Evolutionary conservation across 1,140 invertebrate species (phyloP), one percentile per base, ranked within the genome.

Genomic region (Amphibalanus amphitrite): DNA sequence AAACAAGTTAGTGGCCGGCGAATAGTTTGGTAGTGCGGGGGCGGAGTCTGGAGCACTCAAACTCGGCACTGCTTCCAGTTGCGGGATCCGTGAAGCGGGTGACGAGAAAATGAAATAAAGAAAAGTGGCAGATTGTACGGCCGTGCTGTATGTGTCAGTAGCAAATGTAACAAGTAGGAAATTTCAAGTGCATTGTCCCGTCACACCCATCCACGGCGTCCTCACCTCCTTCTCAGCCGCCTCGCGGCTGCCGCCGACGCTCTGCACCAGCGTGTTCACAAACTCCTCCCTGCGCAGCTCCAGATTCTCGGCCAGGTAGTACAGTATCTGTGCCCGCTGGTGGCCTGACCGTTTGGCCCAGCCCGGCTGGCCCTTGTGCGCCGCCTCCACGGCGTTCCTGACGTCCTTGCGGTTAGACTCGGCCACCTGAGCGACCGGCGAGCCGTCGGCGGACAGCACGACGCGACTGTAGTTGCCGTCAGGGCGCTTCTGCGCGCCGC

Each of bases 341-440:
- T 82, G 81, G 26, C 80, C 80, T 28, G 81, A 79, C 67, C 80
- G 73, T 75, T 82, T 84, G 8, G 77, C 79, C 84, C 83, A 84
- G 13, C 72, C 74, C n/a, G 75, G 75, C 64, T 79, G 77, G 33
- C 75, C 77, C 67, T 79, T 79, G 64, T 73, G 73, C 4, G 83
- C 83, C 26, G 78, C 80, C 71, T 84, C 83, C 13, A 84, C 82
- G 70, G 82, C 82, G 79, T 83, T 83, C 33, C 82, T 76, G 0
- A 83, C 76, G 78, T 84, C 82, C 75, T 84, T 84, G 69, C 81
- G 76, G 75, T 80, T 82, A 68, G 81, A 79, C 71, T 83, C 82
- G 15, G 79, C 78, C 59, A 83, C 80, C 71, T 81, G 77, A 69
- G 79, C 81, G 69, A 82, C 73, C 10, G 80, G 77, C 68, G 78